phyloP scores from a whole-genome alignment of 2,888 invertebrate genomes.

The Rhopalosiphum nymphaeae region DNA sequence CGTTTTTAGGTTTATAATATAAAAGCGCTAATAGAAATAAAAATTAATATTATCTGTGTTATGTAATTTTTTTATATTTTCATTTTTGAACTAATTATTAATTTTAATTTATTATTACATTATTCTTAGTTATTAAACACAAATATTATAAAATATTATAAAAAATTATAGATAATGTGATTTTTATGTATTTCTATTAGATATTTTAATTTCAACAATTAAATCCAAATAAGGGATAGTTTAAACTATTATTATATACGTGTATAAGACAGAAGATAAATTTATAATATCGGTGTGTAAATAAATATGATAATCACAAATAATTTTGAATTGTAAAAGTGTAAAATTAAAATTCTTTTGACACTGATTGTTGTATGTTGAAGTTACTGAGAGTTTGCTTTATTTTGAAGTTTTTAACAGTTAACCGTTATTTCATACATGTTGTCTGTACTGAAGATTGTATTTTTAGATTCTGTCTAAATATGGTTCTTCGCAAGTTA shows the following conservation, averaged over 20 bases:
- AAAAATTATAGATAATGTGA: no score
- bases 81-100: no score
- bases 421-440: background rate
- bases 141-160: no score
- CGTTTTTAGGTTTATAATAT: background rate
- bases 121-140: no score
- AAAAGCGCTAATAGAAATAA: background rate
- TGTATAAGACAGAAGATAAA: background rate
- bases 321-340: background rate
- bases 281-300: background rate
- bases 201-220: background rate
- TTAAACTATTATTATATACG: background rate
- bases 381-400: background rate
- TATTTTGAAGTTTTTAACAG: background rate
- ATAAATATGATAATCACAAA: background rate
- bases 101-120: no score
- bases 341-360: background rate
- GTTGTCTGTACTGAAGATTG: background rate
- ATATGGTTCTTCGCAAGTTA: background rate
- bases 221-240: background rate
- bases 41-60: background rate
- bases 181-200: no score
- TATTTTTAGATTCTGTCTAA: constrained; percentile 17
- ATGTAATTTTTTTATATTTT: no score
- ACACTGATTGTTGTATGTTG: background rate